A percentile compares a stretch with the other conserved stretches of the same genome.
phyloP scores from a whole-genome alignment of 2,113 vertebrate genomes.

The Trichechus manatus region DNA sequence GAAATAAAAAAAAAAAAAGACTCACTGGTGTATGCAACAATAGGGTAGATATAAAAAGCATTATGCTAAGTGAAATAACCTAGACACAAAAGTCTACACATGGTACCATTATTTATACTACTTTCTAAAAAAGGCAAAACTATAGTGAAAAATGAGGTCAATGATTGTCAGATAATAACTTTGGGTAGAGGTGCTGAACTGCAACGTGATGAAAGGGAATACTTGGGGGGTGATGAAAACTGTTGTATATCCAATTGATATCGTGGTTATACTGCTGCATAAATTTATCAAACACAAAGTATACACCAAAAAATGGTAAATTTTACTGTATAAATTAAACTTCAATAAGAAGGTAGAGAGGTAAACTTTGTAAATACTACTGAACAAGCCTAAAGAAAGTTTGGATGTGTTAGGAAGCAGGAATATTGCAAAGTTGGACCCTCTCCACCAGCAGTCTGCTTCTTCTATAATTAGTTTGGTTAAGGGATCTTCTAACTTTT shows the following conservation, averaged over 20 bases:
- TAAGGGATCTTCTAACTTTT: background rate
- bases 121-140: background rate
- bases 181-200: background rate
- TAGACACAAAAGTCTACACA: too few species aligned
- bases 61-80: background rate
- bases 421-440: background rate
- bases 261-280: background rate
- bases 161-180: background rate
- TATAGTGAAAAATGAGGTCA: background rate
- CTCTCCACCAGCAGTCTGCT: background rate
- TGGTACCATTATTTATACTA: too few species aligned
- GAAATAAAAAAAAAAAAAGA: background rate
- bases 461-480: background rate
- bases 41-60: background rate
- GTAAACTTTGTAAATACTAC: background rate
- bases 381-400: background rate
- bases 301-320: background rate
- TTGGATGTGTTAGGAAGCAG: background rate
- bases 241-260: background rate
- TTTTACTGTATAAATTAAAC: background rate
- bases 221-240: background rate
- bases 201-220: background rate
- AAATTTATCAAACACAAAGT: background rate
- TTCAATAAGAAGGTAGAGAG: background rate
- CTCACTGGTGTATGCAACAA: background rate